Conservation (phyloP, 2,797 vertebrate genomes). For the Gorsachius magnificus region DNA sequence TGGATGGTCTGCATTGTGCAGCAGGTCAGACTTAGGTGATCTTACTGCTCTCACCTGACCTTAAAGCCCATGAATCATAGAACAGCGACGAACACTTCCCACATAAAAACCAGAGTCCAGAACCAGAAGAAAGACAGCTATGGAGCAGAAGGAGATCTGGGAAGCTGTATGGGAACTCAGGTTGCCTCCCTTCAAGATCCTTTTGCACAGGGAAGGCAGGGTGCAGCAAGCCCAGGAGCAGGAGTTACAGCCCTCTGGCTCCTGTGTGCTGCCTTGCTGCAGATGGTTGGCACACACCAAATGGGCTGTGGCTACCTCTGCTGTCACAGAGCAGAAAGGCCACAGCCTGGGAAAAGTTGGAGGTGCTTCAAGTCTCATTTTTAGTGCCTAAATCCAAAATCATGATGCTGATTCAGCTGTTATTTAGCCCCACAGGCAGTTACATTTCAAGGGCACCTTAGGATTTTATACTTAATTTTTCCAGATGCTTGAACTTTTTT, state of each 20-base stretch:
- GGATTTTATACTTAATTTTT: slow-evolving; percentile 26
- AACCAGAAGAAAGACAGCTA: background rate
- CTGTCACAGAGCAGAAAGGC: background rate
- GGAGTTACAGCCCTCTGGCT: background rate
- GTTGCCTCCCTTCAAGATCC: background rate
- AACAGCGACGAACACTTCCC: background rate
- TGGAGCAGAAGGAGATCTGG: background rate
- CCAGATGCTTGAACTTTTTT: slow-evolving; percentile 18
- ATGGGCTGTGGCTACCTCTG: background rate
- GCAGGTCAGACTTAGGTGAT: background rate
- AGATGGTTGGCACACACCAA: background rate
- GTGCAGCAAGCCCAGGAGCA: background rate
- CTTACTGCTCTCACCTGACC: background rate
- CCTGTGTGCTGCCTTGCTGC: background rate
- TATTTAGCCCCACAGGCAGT: background rate
- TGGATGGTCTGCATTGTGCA: background rate
- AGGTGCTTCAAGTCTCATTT: background rate
- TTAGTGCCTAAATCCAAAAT: background rate
- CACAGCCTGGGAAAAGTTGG: background rate
- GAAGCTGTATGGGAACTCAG: background rate
- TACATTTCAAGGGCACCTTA: background rate
- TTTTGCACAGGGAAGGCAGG: background rate
- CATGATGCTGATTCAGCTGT: background rate
- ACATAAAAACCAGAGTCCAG: background rate
- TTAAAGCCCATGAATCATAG: background rate